These are phyloP conservation scores for Syndactyla subalaris DNA, from an alignment of 2,797 vertebrate genomes.

Conservation along the genomic window DNA sequence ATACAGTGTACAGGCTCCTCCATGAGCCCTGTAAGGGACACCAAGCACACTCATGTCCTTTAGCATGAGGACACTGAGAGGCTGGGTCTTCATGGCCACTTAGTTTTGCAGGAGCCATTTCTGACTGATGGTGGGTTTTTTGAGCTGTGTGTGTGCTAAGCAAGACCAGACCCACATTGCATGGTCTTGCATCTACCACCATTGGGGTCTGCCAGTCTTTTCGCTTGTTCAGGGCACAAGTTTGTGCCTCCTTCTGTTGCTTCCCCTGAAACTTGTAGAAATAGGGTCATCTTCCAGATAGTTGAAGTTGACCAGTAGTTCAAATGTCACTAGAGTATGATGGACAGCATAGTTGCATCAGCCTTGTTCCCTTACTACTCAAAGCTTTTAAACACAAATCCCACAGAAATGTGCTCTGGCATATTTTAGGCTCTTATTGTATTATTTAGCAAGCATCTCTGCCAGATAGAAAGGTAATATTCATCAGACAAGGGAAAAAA, in stretches of 20 bases:
- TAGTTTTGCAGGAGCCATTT: fast-evolving
- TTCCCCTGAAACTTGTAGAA: neutral
- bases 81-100: fast-evolving
- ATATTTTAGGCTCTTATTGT: neutral
- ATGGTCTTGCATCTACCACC: fast-evolving
- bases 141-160: fast-evolving
- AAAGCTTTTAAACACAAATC: neutral
- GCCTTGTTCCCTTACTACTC: neutral
- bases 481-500: neutral
- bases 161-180: fast-evolving
- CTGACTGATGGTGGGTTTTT: neutral
- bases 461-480: neutral
- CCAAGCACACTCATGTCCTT: fast-evolving
- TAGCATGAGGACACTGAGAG: fast-evolving
- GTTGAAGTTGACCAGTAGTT: neutral
- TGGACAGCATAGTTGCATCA: neutral
- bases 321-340: neutral
- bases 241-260: neutral
- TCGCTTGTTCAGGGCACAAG: neutral
- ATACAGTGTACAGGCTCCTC: neutral
- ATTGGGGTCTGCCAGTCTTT: neutral
- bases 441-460: neutral
- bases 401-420: neutral
- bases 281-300: neutral
- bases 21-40: too few relatives aligned